Percentiles rank a stretch among this genome's conserved stretches.
Conservation (phyloP, 2,113 vertebrate species). For the Ancistrus triradiatus region DNA sequence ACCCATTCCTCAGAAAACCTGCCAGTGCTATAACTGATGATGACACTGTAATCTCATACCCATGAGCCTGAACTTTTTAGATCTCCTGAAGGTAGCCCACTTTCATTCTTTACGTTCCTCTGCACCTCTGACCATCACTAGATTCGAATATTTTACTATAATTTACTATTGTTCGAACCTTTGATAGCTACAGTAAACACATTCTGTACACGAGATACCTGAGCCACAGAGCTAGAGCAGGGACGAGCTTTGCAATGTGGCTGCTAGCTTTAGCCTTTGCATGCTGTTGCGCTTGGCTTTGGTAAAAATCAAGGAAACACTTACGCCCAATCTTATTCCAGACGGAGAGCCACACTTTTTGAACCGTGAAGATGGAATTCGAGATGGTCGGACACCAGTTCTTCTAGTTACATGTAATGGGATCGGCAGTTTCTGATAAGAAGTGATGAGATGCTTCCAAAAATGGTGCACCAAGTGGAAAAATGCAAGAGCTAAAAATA, state of each 20-base stretch:
- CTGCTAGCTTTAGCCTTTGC: slow-evolving; percentile 5
- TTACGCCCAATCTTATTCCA: slow-evolving; percentile 64
- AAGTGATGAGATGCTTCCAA: no score
- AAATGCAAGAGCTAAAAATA: no score
- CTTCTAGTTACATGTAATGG: slow-evolving; percentile 55
- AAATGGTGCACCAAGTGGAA: no score
- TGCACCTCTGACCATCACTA: slow-evolving; percentile 29
- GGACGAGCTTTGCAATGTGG: slow-evolving; percentile 3
- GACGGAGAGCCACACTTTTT: slow-evolving; percentile 59
- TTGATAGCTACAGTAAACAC: no score
- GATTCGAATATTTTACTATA: no score
- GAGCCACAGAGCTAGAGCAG: not conserved
- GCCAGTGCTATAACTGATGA: slow-evolving; percentile 68
- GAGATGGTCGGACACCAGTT: slow-evolving; percentile 56
- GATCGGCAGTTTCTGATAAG: not conserved
- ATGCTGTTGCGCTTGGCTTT: no score
- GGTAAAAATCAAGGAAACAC: slow-evolving; percentile 36
- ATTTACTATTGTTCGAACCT: no score
- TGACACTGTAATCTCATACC: slow-evolving; percentile 63
- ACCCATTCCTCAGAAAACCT: slow-evolving; percentile 71
- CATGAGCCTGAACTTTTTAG: slow-evolving; percentile 55
- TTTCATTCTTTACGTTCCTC: slow-evolving; percentile 37
- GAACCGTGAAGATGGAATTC: slow-evolving; percentile 58
- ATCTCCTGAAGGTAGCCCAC: slow-evolving; percentile 61
- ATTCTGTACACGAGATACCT: not conserved